Conservation (phyloP, 2,797 vertebrate genomes). For the Natrix natrix region DNA sequence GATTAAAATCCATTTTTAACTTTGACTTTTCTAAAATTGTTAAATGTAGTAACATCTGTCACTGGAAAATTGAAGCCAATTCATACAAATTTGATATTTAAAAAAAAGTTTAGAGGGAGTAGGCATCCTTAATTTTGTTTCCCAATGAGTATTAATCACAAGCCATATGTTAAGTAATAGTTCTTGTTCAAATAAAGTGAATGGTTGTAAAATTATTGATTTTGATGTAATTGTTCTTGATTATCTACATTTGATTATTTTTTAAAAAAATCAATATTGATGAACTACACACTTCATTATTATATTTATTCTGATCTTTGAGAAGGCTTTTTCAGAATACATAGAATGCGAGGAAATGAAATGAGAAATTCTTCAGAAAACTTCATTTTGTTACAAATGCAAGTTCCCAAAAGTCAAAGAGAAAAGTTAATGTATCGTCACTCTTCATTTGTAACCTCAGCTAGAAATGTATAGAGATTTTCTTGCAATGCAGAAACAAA, state of each 20-base stretch:
- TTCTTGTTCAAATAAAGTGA: background rate
- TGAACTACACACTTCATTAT: background rate
- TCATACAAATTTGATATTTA: background rate
- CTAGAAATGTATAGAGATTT: background rate
- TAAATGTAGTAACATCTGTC: background rate
- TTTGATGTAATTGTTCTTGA: background rate
- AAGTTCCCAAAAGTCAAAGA: conserved; percentile 5
- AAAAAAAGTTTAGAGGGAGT: background rate
- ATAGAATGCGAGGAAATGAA: background rate
- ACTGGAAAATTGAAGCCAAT: background rate
- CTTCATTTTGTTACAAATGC: background rate
- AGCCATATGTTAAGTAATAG: background rate
- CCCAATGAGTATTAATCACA: background rate
- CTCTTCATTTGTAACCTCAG: background rate
- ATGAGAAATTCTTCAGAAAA: background rate
- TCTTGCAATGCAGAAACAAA: background rate
- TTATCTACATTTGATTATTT: background rate
- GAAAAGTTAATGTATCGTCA: background rate
- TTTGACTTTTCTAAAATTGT: background rate
- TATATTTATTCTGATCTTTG: background rate
- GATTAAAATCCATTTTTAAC: background rate
- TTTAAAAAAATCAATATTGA: background rate
- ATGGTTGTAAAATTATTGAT: background rate
- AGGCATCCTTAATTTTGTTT: background rate
- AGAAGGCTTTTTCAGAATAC: background rate